phyloP scores from a whole-genome alignment of 2,888 invertebrate genomes.

The Eupeodes luniger region DNA sequence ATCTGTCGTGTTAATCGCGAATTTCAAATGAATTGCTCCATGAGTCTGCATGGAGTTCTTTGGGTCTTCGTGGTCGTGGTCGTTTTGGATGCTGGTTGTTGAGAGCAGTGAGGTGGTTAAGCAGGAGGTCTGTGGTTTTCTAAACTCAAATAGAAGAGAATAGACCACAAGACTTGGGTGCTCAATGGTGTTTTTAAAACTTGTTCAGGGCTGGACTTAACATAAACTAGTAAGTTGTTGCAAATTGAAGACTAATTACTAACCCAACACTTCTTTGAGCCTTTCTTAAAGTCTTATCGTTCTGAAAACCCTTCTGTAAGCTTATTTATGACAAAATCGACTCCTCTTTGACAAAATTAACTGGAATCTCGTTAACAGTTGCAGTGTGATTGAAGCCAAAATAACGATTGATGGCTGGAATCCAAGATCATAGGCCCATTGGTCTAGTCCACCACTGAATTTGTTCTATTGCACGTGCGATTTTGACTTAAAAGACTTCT shows the following conservation, averaged over 20 bases:
- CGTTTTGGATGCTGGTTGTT: constrained; percentile 1
- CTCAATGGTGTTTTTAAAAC: background rate
- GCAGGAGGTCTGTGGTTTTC: background rate
- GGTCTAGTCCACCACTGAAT: constrained; percentile 12
- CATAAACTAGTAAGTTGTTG: no score
- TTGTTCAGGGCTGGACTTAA: constrained; percentile 29
- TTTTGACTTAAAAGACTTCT: constrained; percentile 47
- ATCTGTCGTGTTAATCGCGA: constrained; percentile 78
- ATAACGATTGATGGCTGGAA: no score
- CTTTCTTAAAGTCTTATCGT: no score
- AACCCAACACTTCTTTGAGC: no score
- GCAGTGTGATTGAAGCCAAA: no score
- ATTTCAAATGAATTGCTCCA: constrained; percentile 78
- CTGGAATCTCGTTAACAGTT: no score
- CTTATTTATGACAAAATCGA: no score
- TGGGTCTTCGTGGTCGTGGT: constrained; percentile 3
- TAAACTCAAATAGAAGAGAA: constrained; percentile 58
- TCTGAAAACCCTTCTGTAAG: no score
- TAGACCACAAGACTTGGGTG: constrained; percentile 42
- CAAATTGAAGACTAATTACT: no score
- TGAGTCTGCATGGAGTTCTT: constrained; percentile 65
- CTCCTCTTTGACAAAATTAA: no score
- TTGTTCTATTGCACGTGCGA: constrained; percentile 60
- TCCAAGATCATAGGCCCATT: background rate
- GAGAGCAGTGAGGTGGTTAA: background rate